phyloP scores from a whole-genome alignment of 2,888 invertebrate species.

The Trichopria drosophilae region DNA sequence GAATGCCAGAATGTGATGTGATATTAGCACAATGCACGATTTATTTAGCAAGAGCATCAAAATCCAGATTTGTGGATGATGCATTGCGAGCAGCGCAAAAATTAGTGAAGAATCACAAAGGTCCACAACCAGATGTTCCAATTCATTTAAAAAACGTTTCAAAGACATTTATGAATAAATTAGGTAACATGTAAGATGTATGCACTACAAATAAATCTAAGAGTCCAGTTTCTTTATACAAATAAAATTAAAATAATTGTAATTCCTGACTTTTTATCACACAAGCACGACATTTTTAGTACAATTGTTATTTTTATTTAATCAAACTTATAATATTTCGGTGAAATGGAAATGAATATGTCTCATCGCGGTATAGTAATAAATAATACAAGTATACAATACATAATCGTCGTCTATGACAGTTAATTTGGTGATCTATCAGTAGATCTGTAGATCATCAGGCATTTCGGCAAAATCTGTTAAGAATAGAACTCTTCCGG shows the following conservation, averaged over 20 bases:
- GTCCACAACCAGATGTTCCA: constrained; percentile 74
- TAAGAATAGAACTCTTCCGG: too few relatives aligned
- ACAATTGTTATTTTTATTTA: too few relatives aligned
- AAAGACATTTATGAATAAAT: constrained; percentile 73
- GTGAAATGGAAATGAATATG: too few relatives aligned
- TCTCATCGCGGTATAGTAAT: too few relatives aligned
- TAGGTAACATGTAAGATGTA: constrained; percentile 61
- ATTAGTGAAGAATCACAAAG: constrained; percentile 65
- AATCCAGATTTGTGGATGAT: constrained; percentile 64
- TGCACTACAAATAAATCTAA: constrained; percentile 2
- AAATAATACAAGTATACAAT: too few relatives aligned
- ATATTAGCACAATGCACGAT: constrained; percentile 77
- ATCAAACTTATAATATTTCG: too few relatives aligned
- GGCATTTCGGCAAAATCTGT: too few relatives aligned
- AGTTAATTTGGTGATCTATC: too few relatives aligned
- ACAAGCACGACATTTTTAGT: too few relatives aligned
- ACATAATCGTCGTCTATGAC: too few relatives aligned
- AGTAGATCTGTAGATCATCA: too few relatives aligned
- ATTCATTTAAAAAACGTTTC: constrained; percentile 78
- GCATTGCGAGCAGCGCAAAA: constrained; percentile 67
- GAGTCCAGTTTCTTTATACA: neutral
- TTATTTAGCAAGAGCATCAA: constrained; percentile 76
- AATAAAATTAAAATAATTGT: neutral
- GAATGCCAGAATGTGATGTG: constrained; percentile 81
- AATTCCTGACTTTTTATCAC: neutral